Conservation (phyloP, 2,888 invertebrate genomes). For the Synergus itoensis region DNA sequence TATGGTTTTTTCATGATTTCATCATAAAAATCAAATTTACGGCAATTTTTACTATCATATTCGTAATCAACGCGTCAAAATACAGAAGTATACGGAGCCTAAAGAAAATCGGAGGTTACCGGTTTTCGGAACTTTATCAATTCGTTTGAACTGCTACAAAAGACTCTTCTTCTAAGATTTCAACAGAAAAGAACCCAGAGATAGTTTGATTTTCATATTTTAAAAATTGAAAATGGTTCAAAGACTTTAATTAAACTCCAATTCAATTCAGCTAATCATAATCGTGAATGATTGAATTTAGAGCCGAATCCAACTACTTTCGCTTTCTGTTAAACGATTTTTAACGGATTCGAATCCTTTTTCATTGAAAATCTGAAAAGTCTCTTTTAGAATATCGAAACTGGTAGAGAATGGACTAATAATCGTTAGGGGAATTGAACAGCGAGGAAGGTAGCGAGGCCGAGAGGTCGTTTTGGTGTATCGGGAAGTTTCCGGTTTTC, state of each 20-base stretch:
- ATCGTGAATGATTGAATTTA: not conserved
- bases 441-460: not conserved
- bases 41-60: too few species aligned
- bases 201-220: not conserved
- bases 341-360: not conserved
- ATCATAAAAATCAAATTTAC: too few species aligned
- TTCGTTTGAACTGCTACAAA: too few species aligned
- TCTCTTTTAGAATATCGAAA: not conserved
- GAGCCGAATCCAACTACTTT: not conserved
- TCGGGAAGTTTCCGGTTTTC: conserved; percentile 51
- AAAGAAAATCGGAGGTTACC: too few species aligned
- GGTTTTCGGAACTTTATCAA: too few species aligned
- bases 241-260: not conserved
- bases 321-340: not conserved
- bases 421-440: not conserved
- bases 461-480: conserved; percentile 42
- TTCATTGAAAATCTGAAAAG: not conserved
- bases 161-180: too few species aligned
- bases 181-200: not conserved
- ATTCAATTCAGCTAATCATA: not conserved
- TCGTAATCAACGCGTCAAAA: too few species aligned
- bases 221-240: not conserved
- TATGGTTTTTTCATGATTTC: too few species aligned
- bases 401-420: not conserved
- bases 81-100: too few species aligned